These are phyloP conservation scores for Drosophila lacicola DNA, from an alignment of 2,888 invertebrate species.

Conservation along the genomic window DNA sequence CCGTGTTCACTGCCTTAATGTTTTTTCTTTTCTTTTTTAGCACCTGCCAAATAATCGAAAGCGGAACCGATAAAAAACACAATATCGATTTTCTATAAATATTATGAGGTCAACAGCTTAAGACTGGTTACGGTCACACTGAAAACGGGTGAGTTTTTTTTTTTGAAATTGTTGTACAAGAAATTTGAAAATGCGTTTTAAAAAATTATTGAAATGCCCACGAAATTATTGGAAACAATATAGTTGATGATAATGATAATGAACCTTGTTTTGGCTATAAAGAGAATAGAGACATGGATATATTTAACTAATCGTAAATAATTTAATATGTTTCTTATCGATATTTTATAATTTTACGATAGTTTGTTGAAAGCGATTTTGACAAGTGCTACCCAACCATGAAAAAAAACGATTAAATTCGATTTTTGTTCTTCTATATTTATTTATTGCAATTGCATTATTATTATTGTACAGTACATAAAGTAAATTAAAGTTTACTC, in stretches of 20 bases:
- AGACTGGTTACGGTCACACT: constrained; percentile 1
- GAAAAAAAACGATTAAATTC: constrained; percentile 5
- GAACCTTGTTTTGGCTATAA: background rate
- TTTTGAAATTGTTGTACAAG: background rate
- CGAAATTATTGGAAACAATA: no score
- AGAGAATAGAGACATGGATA: background rate
- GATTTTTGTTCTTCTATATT: constrained; percentile 27
- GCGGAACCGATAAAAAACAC: background rate
- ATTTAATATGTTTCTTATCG: background rate
- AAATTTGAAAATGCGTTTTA: background rate
- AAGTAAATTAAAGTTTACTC: constrained; percentile 38
- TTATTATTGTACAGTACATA: constrained; percentile 62
- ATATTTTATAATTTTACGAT: background rate
- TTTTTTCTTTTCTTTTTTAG: constrained; percentile 10
- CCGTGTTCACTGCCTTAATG: constrained; percentile 41
- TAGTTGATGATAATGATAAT: no score
- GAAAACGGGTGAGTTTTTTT: background rate
- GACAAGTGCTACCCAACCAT: constrained; percentile 12
- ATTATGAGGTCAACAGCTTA: no score
- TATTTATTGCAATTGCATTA: constrained; percentile 54
- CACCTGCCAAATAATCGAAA: constrained; percentile 32
- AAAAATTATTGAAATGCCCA: no score
- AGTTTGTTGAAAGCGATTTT: background rate
- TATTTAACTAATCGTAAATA: background rate
- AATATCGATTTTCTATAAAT: constrained; percentile 1